Base-by-base conservation (phyloP, 64 coral and sea anemone species). In the Pocillopora damicornis region DNA sequence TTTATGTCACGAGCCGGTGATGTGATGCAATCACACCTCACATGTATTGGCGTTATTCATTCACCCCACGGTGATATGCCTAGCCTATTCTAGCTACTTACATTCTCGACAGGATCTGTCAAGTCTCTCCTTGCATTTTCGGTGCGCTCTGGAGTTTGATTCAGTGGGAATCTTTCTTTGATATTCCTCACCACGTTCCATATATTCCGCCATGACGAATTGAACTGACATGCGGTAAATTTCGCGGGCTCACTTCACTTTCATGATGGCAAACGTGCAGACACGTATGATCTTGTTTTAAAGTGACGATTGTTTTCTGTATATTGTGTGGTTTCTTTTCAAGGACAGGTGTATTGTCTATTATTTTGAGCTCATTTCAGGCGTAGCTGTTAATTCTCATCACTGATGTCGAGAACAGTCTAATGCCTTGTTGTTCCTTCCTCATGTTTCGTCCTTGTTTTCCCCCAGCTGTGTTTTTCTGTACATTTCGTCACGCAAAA, bases 51-150 rank as follows among this genome's bases (percentile, higher is more conserved):
- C 18, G 20, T 65, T 20, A 23, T 11, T 23, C 18, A 11, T 71
- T 6, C 18, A 71, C 25, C 20, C 22, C 16, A 71, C 22, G 67
- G 67, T 71, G 9, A n/a, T 8, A 10, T 7, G 67, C n/a, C 67
- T 51, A 51, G 42, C 22, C n/a, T 20, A 17, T 60, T 23, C 30
- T 4, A 51, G 18, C 9, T 73, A 85, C 81, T 85, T 73, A 85
- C 81, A 85, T 72, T 37, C 11, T 72, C 37, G 63, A 23, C 81
- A 85, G 65, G 81, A 63, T 65, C 72, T 85, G 4, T 36, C 17
- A 85, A 85, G 81, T 73, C 45, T 85, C 65, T 85, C 81, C 30
- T 72, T 71, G 22, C 81, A 85, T 66, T 85, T 85, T 72, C 66
- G 67, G 42, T 85, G 81, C 63, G 12, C 15, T 85, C 81, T 66